A percentile compares a stretch with the other conserved stretches of the same genome.
Conservation (phyloP, 2,113 vertebrate species). For the Symphodus melops region DNA sequence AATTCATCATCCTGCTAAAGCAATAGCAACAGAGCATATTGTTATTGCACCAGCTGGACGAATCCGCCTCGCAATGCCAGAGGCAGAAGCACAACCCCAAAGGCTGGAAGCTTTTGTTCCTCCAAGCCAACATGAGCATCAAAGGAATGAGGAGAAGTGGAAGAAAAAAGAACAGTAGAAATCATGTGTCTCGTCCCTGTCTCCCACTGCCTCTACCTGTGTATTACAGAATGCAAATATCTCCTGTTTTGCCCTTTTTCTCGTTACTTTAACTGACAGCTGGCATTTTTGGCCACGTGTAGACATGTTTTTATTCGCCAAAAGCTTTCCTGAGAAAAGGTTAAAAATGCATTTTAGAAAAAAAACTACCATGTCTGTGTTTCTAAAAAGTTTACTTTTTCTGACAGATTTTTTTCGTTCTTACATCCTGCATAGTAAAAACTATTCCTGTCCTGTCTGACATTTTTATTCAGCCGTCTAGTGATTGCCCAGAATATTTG, state of each 20-base stretch:
- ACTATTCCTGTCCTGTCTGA: not conserved
- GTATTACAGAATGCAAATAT: slow-evolving; percentile 18
- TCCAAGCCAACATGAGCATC: not conserved
- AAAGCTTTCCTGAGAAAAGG: slow-evolving; percentile 45
- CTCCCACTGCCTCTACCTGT: not conserved
- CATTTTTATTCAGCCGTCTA: not conserved
- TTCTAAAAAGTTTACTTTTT: not conserved
- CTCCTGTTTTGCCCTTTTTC: slow-evolving; percentile 48
- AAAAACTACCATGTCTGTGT: not conserved
- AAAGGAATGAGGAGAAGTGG: not conserved
- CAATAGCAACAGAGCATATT: not conserved
- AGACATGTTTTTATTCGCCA: slow-evolving; percentile 7
- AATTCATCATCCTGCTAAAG: slow-evolving; percentile 32
- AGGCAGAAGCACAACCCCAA: not conserved
- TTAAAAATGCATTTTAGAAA: slow-evolving; percentile 26
- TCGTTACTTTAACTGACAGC: slow-evolving; percentile 33
- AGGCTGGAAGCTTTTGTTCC: not conserved
- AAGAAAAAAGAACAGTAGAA: not conserved
- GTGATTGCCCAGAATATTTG: not conserved
- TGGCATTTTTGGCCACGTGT: slow-evolving; percentile 44
- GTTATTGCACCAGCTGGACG: not conserved
- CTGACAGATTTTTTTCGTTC: not conserved
- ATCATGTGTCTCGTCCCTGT: not conserved
- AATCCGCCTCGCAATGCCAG: not conserved
- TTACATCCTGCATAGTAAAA: not conserved